A percentile compares a stretch with the other conserved stretches of the same genome.
Evolutionary conservation across 2,888 invertebrate species (phyloP).

Genomic region (Scaptomyza tumidula): DNA sequence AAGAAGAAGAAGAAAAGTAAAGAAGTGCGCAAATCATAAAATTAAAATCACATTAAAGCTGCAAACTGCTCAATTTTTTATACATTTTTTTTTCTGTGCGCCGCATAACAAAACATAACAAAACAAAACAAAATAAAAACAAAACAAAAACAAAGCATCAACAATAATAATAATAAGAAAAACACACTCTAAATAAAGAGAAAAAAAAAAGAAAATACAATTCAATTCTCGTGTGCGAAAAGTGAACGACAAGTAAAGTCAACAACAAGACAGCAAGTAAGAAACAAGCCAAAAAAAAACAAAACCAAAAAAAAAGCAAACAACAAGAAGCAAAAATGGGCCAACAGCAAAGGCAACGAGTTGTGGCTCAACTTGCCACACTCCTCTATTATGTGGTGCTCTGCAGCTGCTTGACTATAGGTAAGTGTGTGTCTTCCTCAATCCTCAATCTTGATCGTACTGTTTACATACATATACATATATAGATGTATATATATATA

Average conservation of each 20-base stretch:
- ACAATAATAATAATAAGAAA: constrained; percentile 13
- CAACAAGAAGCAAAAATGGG: constrained; percentile 57
- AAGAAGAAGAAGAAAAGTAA: constrained; percentile 1
- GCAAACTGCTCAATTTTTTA: constrained; percentile 47
- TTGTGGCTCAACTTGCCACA: constrained; percentile 58
- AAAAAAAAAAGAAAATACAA: constrained; percentile 30
- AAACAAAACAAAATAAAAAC: constrained; percentile 2
- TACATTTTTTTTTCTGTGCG: constrained; percentile 54
- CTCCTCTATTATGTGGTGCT: constrained; percentile 45
- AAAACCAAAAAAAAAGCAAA: constrained; percentile 6
- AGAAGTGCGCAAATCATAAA: constrained; percentile 47
- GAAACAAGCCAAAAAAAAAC: constrained; percentile 32
- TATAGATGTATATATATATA: too few relatives aligned
- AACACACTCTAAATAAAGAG: constrained; percentile 18
- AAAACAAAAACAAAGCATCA: too few relatives aligned
- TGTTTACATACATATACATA: not conserved
- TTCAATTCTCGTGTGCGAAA: constrained; percentile 41
- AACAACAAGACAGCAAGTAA: constrained; percentile 29
- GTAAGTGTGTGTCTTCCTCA: constrained; percentile 47
- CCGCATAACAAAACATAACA: constrained; percentile 15
- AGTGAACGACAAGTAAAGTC: constrained; percentile 37
- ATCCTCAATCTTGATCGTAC: constrained; percentile 8
- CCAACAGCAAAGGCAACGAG: constrained; percentile 63
- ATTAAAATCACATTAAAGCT: constrained; percentile 42
- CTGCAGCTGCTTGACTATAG: constrained; percentile 70